A percentile compares a stretch with the other conserved stretches of the same genome.
These are phyloP conservation scores for Gymnocephalus cernua DNA, from an alignment of 2,113 vertebrate species.

Conservation along the genomic window DNA sequence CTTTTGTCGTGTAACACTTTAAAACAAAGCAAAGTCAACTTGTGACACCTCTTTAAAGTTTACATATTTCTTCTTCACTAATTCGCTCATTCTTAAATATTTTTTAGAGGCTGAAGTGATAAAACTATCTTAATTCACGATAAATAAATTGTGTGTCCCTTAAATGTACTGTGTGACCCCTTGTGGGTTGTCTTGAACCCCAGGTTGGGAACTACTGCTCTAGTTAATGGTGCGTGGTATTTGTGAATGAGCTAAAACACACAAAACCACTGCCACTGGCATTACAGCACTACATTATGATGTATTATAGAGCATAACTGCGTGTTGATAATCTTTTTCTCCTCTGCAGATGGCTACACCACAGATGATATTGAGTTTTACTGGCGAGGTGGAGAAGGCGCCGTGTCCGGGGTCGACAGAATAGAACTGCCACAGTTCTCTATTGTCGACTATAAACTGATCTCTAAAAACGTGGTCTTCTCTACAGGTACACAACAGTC, in stretches of 20 bases:
- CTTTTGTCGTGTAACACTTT: background rate
- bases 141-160: background rate
- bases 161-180: background rate
- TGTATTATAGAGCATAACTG: conserved; percentile 8
- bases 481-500: conserved; percentile 89
- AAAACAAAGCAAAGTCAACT: background rate
- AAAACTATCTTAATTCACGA: too few relatives aligned
- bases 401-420: conserved; percentile 95
- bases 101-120: too few relatives aligned
- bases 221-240: background rate
- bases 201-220: background rate
- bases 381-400: conserved; percentile 95
- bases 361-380: conserved; percentile 99
- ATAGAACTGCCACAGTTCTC: conserved; percentile 99
- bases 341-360: conserved; percentile 94
- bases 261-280: background rate
- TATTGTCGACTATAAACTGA: conserved; percentile 97
- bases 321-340: conserved; percentile 34
- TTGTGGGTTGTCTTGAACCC: background rate
- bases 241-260: background rate
- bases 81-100: too few relatives aligned
- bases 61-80: background rate
- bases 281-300: conserved; percentile 5
- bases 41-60: background rate
- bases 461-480: conserved; percentile 98